These are phyloP conservation scores for Serilophus lunatus DNA, from an alignment of 2,113 vertebrate species.

Conservation along the genomic window DNA sequence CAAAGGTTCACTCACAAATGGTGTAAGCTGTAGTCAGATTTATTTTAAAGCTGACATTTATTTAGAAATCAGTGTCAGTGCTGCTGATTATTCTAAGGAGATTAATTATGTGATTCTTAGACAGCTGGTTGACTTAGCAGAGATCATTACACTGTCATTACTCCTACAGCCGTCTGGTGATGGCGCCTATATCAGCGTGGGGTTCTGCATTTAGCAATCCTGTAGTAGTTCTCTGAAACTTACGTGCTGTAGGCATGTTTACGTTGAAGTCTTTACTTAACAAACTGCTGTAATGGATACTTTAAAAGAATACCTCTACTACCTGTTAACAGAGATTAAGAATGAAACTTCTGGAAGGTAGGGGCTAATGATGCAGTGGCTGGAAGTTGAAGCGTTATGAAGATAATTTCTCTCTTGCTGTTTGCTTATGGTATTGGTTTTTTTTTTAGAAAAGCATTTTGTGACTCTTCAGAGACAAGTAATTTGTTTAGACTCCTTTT, in stretches of 20 bases:
- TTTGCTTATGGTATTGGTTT: not conserved
- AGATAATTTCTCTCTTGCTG: not conserved
- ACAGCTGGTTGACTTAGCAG: conserved; percentile 9
- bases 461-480: not conserved
- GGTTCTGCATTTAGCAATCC: not conserved
- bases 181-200: not conserved
- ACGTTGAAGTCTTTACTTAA: not conserved
- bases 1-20: not conserved
- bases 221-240: not conserved
- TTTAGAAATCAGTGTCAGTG: not conserved
- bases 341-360: not conserved
- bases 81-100: conserved; percentile 26
- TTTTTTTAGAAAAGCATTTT: not conserved
- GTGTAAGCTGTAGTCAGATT: not conserved
- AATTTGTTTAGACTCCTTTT: not conserved
- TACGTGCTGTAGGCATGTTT: not conserved
- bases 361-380: not conserved
- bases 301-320: not conserved
- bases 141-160: conserved; percentile 17
- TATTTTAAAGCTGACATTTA: not conserved
- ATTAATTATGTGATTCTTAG: conserved; percentile 20
- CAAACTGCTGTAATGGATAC: not conserved
- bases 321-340: not conserved
- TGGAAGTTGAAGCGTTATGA: not conserved
- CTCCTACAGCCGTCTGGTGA: conserved; percentile 11